phyloP scores from a whole-genome alignment of 2,888 invertebrate genomes.

The Drosophila ezoana region DNA sequence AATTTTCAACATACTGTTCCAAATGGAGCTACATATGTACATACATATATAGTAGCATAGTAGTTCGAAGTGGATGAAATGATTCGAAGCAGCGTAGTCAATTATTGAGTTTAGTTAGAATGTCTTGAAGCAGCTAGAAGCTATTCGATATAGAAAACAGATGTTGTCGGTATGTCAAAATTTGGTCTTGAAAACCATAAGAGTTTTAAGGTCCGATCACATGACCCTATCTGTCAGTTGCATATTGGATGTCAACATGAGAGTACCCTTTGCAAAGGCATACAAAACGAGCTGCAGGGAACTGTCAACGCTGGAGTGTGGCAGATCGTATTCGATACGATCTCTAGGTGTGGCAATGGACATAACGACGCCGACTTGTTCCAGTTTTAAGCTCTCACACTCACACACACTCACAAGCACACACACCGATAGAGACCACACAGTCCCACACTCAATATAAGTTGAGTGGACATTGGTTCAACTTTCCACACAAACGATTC shows the following conservation, averaged over 20 bases:
- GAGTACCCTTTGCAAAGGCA: background rate
- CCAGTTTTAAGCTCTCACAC: conserved; percentile 57
- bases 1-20: too few relatives aligned
- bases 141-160: too few relatives aligned
- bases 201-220: too few relatives aligned
- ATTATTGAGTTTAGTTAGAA: too few relatives aligned
- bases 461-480: conserved; percentile 66
- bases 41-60: too few relatives aligned
- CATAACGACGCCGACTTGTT: conserved; percentile 60
- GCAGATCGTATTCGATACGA: conserved; percentile 46
- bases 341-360: conserved; percentile 48
- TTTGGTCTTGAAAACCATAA: too few relatives aligned
- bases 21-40: too few relatives aligned
- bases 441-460: conserved; percentile 29
- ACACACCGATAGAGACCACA: conserved; percentile 7
- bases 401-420: conserved; percentile 4
- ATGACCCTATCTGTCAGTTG: too few relatives aligned
- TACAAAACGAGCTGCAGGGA: conserved; percentile 11
- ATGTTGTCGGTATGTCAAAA: too few relatives aligned
- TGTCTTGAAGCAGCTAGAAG: too few relatives aligned
- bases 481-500: conserved; percentile 63
- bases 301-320: conserved; percentile 45
- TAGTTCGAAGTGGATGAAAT: too few relatives aligned
- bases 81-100: too few relatives aligned
- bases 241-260: background rate